Conservation (phyloP, 53 echinoderm and acorn worm genomes). For the Hippasteria phrygiana region DNA sequence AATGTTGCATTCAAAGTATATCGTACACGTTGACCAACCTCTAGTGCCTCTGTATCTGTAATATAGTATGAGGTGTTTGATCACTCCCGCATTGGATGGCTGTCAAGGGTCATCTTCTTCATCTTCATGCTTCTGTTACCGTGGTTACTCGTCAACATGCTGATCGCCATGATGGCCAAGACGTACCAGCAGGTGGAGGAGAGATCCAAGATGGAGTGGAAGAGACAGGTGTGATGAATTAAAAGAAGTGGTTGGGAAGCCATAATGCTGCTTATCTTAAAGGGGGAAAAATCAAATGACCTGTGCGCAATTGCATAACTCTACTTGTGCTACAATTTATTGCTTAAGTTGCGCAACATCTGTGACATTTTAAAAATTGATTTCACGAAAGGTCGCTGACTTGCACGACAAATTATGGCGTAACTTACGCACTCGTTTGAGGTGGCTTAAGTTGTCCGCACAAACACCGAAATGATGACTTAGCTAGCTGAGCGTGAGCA, state of each 20-base stretch:
- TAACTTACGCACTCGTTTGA: too few species aligned
- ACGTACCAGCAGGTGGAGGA: conserved; percentile 81
- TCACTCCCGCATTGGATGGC: conserved; percentile 61
- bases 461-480: too few species aligned
- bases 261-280: too few species aligned
- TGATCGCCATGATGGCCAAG: conserved; percentile 98
- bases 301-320: too few species aligned
- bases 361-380: too few species aligned
- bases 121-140: conserved; percentile 89
- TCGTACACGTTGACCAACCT: neutral
- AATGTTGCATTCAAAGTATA: neutral
- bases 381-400: too few species aligned
- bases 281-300: too few species aligned
- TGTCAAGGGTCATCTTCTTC: conserved; percentile 59
- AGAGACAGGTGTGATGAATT: conserved; percentile 78
- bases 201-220: conserved; percentile 90
- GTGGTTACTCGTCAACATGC: conserved; percentile 91
- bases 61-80: conserved; percentile 64
- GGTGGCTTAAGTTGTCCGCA: too few species aligned
- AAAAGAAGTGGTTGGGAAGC: neutral
- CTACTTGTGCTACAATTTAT: too few species aligned
- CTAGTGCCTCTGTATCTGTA: neutral
- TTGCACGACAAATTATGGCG: too few species aligned
- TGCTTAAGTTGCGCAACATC: too few species aligned
- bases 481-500: too few species aligned